Conservation (phyloP, 2,888 invertebrate species). For the Meganola albula region DNA sequence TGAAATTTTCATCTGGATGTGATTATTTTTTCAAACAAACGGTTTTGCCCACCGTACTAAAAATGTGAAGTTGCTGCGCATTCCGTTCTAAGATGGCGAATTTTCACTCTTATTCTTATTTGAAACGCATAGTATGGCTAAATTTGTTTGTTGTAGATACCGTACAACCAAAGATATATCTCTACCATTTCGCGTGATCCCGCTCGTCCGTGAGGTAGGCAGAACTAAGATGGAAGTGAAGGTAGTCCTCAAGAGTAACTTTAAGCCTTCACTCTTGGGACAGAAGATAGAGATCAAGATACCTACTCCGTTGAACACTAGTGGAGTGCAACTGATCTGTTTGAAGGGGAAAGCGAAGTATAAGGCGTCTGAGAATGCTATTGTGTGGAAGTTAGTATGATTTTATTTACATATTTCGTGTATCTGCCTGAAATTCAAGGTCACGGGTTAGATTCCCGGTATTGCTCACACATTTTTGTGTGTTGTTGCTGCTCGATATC, state of each 20-base stretch:
- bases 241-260: conserved; percentile 98
- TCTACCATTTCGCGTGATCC: conserved; percentile 99
- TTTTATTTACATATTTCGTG: conserved; percentile 21
- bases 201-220: conserved; percentile 97
- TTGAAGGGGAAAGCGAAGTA: conserved; percentile 99
- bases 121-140: too few species aligned
- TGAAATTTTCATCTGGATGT: too few species aligned
- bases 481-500: too few species aligned
- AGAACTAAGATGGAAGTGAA: conserved; percentile 99
- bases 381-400: conserved; percentile 90
- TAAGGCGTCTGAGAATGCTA: conserved; percentile 99
- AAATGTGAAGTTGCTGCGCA: too few species aligned
- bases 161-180: conserved; percentile 99
- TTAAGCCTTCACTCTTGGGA: conserved; percentile 97
- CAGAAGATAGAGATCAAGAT: conserved; percentile 99
- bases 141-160: conserved; percentile 82
- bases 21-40: too few species aligned
- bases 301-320: conserved; percentile 98
- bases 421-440: not conserved
- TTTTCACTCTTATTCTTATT: too few species aligned
- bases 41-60: too few species aligned
- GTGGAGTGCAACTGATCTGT: conserved; percentile 98
- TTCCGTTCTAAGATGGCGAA: too few species aligned
- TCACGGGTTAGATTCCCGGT: too few species aligned
- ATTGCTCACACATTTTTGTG: too few species aligned